phyloP scores from a whole-genome alignment of 2,797 vertebrate species.

The Poecile montanus region DNA sequence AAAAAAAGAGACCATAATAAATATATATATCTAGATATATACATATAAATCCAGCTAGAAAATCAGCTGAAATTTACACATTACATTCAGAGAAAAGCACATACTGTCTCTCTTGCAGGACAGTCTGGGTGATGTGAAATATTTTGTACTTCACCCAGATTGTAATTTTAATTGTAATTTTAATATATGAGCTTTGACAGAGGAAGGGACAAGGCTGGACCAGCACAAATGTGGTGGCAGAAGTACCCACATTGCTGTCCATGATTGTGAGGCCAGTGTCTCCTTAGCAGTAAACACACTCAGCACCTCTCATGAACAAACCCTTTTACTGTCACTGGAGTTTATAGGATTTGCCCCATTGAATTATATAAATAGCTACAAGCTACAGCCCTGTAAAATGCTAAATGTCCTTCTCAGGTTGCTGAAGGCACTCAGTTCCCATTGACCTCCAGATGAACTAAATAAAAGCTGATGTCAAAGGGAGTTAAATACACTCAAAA shows the following conservation, averaged over 20 bases:
- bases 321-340: neutral
- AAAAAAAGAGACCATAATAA: neutral
- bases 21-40: neutral
- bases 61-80: neutral
- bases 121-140: neutral
- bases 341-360: neutral
- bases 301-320: neutral
- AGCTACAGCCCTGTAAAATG: neutral
- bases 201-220: neutral
- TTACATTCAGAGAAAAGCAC: neutral
- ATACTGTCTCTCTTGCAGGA: neutral
- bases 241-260: neutral
- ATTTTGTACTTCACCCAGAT: neutral
- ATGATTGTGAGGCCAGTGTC: neutral
- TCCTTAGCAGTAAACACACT: neutral
- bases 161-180: neutral
- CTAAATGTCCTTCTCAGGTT: neutral
- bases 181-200: neutral
- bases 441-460: neutral
- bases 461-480: constrained; percentile 14
- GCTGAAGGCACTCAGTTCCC: neutral
- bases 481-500: neutral
- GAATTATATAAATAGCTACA: neutral
- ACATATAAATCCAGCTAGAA: neutral
- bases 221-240: neutral